These are phyloP conservation scores for Temnothorax longispinosus DNA, from an alignment of 1,140 invertebrate species.

Conservation along the genomic window DNA sequence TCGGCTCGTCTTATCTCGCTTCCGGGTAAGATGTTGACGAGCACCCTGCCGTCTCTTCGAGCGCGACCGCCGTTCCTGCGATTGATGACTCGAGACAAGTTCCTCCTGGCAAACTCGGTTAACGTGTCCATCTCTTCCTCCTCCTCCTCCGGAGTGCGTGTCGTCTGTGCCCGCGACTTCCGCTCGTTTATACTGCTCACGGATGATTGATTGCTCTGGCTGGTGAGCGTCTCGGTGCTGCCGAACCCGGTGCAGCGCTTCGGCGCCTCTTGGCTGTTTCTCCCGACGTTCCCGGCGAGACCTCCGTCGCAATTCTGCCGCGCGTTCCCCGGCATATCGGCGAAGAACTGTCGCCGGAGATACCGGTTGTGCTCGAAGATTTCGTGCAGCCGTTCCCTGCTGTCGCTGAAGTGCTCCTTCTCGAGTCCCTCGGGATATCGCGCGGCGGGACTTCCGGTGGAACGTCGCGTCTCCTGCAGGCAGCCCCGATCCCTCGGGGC, in stretches of 20 bases:
- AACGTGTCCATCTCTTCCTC: conserved; percentile 46
- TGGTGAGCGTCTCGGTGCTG: conserved; percentile 83
- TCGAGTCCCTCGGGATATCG: neutral
- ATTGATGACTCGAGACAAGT: neutral
- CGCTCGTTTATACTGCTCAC: conserved; percentile 79
- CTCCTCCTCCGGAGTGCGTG: conserved; percentile 73
- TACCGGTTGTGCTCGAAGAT: conserved; percentile 84
- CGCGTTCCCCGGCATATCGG: conserved; percentile 66
- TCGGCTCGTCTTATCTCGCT: conserved; percentile 41
- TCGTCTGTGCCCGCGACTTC: conserved; percentile 77
- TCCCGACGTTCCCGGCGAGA: neutral
- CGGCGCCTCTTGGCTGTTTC: neutral
- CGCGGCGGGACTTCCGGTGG: neutral
- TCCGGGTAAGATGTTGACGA: conserved; percentile 45
- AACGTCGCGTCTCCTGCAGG: neutral
- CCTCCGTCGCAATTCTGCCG: neutral
- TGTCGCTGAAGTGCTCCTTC: conserved; percentile 73
- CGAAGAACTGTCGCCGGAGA: conserved; percentile 82
- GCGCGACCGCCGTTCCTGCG: neutral
- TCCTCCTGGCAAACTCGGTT: neutral
- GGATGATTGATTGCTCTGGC: conserved; percentile 83
- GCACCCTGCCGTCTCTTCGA: conserved; percentile 26
- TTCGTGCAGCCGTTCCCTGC: conserved; percentile 82
- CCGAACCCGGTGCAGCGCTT: conserved; percentile 79
- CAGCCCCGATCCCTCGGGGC: neutral